Base-by-base conservation (phyloP, 2,888 invertebrate genomes). In the Polymixis flavicincta region DNA sequence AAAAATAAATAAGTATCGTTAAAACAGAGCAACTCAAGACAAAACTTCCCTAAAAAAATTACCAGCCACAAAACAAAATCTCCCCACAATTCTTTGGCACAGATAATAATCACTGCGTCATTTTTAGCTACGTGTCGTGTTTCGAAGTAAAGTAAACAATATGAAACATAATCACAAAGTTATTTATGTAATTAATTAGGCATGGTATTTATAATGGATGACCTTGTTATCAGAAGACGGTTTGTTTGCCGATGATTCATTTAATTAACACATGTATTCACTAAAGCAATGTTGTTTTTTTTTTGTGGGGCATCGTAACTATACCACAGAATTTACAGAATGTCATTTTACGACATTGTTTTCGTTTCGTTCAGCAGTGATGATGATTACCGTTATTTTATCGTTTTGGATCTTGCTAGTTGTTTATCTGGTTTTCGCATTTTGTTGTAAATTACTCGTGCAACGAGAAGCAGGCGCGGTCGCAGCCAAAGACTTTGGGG, bases 81-180 rank as follows among this genome's bases (percentile, higher is more conserved):
- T 59, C 61, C 74, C 66, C 25, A 13, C 13, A 32, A 59, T 50
- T 28, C 17, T 19, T 45, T 8, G n/a, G 11, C 37, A 80, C 84
- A 74, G 69, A 83, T 69, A 57, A 75, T 42, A 65, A 59, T 54
- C 45, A 64, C 55, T 65, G 76, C 82, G 86, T 87, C 86, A 86
- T 82, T 74, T 50, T 54, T 45, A 57, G 55, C 77, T 80, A 87
- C 84, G 86, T 84, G 86, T 79, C 84, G 82, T 76, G 65, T 60
- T 65, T 32, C 25, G 9, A 79, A 63, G 8, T 32, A 28, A 67
- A 37, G 70, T 87, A 87, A 82, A 86, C 76, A 86, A 28, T 65
- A 59, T 54, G 74, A 67, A 83, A 85, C 80, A 76, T 83, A 83
- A 83, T 78, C 73, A 69, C 70, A 71, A 69, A 66, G 25, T 54